These are phyloP conservation scores for Oeneis ivallda DNA, from an alignment of 2,888 invertebrate species.

Conservation along the genomic window DNA sequence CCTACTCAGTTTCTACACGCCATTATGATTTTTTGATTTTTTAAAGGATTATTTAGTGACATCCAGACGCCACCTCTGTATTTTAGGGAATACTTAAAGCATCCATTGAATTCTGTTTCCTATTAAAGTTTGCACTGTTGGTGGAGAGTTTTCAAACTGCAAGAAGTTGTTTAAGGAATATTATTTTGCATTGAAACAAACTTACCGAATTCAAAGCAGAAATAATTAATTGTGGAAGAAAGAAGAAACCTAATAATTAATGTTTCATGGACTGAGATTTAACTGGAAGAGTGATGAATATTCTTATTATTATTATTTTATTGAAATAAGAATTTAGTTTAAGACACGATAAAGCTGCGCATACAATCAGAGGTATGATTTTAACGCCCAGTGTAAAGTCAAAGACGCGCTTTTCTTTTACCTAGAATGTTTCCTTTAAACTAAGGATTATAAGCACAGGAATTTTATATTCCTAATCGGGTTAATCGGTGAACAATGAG, in stretches of 20 bases:
- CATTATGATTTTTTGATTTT: neutral
- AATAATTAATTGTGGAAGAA: neutral
- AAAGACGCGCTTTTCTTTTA: too few relatives aligned
- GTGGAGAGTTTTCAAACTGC: conserved; percentile 17
- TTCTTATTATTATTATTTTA: too few relatives aligned
- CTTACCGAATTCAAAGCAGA: conserved; percentile 6
- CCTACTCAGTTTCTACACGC: too few relatives aligned
- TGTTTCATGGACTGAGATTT: neutral
- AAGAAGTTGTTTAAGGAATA: conserved; percentile 15
- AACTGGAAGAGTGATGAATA: neutral
- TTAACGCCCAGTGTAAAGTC: too few relatives aligned
- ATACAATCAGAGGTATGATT: too few relatives aligned
- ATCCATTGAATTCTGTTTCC: conserved; percentile 29
- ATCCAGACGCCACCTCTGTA: neutral
- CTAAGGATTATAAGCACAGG: too few relatives aligned
- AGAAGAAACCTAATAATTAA: neutral
- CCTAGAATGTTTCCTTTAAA: too few relatives aligned
- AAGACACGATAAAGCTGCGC: too few relatives aligned
- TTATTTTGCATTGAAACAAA: conserved; percentile 12
- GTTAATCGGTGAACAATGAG: too few relatives aligned
- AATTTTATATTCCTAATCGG: too few relatives aligned
- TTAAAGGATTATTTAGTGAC: neutral
- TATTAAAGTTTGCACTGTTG: conserved; percentile 30
- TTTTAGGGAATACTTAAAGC: conserved; percentile 25
- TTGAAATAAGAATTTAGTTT: too few relatives aligned